Percentiles rank a stretch among this genome's conserved stretches.
These are phyloP conservation scores for Andrena marginata DNA, from an alignment of 2,888 invertebrate species.

Conservation along the genomic window DNA sequence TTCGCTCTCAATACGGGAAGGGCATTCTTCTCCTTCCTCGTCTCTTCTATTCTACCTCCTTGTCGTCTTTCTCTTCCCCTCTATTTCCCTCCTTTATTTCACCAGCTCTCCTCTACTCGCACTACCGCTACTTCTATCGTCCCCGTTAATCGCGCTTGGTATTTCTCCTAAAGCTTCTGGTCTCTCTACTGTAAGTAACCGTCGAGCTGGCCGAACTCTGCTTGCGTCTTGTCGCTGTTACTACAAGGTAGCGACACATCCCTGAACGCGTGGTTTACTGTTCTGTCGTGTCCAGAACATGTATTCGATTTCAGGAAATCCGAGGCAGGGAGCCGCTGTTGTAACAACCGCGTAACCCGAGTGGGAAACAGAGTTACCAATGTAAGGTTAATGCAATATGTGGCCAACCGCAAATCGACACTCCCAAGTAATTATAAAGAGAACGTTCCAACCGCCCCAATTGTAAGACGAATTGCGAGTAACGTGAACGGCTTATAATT, in stretches of 20 bases:
- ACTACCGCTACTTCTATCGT: constrained; percentile 40
- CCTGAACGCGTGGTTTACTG: background rate
- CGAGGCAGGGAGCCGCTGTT: constrained; percentile 26
- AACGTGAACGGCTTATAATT: background rate
- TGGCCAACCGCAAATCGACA: background rate
- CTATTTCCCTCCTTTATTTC: constrained; percentile 27
- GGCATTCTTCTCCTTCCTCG: constrained; percentile 41
- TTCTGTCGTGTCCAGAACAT: background rate
- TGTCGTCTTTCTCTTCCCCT: constrained; percentile 25
- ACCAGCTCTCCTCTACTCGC: constrained; percentile 17
- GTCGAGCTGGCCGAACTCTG: background rate
- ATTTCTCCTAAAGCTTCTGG: constrained; percentile 30
- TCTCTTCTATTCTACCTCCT: constrained; percentile 20
- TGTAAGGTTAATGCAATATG: background rate
- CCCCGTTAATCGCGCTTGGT: constrained; percentile 45
- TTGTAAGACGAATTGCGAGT: background rate
- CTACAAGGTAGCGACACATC: constrained; percentile 54
- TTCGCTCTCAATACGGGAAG: constrained; percentile 76
- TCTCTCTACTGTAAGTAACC: background rate
- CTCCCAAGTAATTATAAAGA: background rate
- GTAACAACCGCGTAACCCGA: background rate
- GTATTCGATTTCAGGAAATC: constrained; percentile 8
- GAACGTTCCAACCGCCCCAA: too few relatives aligned
- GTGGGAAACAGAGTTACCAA: background rate
- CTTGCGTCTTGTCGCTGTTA: constrained; percentile 28